Base-by-base conservation (phyloP, 2,797 vertebrate species). In the Sebastes minor region DNA sequence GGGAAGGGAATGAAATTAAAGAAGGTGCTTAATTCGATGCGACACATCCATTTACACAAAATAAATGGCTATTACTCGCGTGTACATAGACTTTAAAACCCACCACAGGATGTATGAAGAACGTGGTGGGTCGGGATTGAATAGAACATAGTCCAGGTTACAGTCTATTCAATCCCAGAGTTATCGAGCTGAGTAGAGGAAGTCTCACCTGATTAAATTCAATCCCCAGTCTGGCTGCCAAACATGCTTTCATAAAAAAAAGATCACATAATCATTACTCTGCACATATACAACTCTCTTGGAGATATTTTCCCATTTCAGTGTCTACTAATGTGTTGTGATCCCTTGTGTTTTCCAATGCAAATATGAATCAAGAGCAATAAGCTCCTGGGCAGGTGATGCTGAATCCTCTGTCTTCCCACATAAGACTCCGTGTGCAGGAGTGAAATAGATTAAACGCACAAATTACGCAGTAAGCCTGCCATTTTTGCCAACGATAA, bases 41-140 rank as follows among this genome's bases (percentile, higher is more conserved):
- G 74, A 90, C 91, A 89, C 76, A 85, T 91, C 79, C 82, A 92
- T 91, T 93, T 91, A 91, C 80, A 85, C 83, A 84, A 91, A 91
- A 82, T 87, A 88, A 92, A 88, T 84, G 77, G 70, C 80, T 84
- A 90, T 89, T 89, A 91, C 81, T 88, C 74, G 83, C 63, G 16
- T 86, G 74, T 81, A 78, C 69, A 73, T 42, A 72, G 46, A 86
- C 74, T 85, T 85, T 83, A 71, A 84, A 87, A 79, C 61, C 82
- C 74, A 75, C 73, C 28, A 57, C 62, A 79, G 65, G 62, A 76
- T 77, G 64, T 33, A 73, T 71, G n/a, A 71, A 76, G 73, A 84
- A 68, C 27, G 62, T 74, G 67, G 56, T 76, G 25, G 73, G 49
- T 52, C 1, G 8, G 74, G 68, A 74, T 74, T 74, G 49, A 86